Base-by-base conservation (phyloP, 2,113 vertebrate genomes). In the Oplegnathus fasciatus region DNA sequence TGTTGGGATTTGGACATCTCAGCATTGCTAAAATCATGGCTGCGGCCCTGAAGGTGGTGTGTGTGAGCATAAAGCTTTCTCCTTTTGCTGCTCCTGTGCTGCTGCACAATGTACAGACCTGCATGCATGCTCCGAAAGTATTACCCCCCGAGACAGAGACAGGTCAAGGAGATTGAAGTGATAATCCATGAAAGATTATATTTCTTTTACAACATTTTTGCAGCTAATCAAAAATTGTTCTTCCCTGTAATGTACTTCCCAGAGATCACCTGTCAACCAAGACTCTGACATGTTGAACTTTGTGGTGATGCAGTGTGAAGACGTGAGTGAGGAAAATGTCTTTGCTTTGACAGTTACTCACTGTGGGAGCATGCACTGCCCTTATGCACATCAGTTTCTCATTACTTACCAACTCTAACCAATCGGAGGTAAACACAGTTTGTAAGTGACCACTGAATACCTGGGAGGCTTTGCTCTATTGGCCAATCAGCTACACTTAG, bases 381-480 rank as follows among this genome's bases (percentile, higher is more conserved):
- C 44, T 76, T 46, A 80, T 55, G 20, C 70, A 75, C 57, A 65
- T 79, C 69, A 60, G 3, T 60, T 69, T 48, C 69, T 58, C 46
- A 55, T 81, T 65, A 58, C n/a, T 20, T 42, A 34, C 37, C 17
- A 37, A 55, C 18, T 73, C 37, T 18, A 48, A 8, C 37, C 71
- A 67, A n/a, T 71, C 68, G 46, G 66, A 54, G 64, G 75, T 67
- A 82, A 78, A 66, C 70, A 79, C 75, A 55, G 57, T 68, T 58
- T 64, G 22, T 67, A 61, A 70, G n/a, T 82, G 73, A 69, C 81
- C 58, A 44, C 32, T 64, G 7, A 57, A 65, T 61, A 57, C 34
- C 44, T 42, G 60, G 26, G 62, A 83, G 48, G 64, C 57, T 26
- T 11, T 10, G 64, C 64, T 50, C 50, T 48, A 32, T 55, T 46